Base-by-base conservation (phyloP, 2,113 vertebrate species). In the Charadrius vociferus region DNA sequence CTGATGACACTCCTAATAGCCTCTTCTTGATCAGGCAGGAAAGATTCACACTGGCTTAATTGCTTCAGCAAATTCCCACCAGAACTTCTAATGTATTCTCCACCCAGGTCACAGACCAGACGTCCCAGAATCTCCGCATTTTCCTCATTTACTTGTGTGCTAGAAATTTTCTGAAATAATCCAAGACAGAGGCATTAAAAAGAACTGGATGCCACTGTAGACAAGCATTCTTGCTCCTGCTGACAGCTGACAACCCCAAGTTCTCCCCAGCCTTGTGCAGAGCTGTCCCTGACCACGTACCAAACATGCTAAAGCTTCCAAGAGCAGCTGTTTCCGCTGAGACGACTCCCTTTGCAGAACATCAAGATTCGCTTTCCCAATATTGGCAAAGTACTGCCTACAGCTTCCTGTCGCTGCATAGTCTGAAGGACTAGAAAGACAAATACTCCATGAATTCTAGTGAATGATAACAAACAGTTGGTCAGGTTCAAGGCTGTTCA, bases 41-140 rank as follows among this genome's bases (percentile, higher is more conserved):
- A 87, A 41, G 96, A 91, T 1, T 53, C 86, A 86, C 98, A 98
- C 10, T 52, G 67, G 4, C 59, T 87, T 61, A 98, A 59, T 5
- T 14, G 67, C 62, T 79, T 83, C 36, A 98, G 91, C 41, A 98
- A 15, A 10, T 1, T 70, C 6, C 58, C 74, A 1, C 86, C 92
- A 18, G 97, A 98, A 3, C 6, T 55, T 47, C 71, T 61, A 39
- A 98, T 97, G 47, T 91, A 90, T 5, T 89, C 41, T 23, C 66
- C 81, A 4, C n/a, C 45, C 49, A 98, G 95, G 36, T 98, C 97
- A 72, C 98, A 98, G 23, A 93, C 20, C 73, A 98, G 79, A 29
- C 4, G n/a, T 4, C 98, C 98, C 85, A 98, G 93, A 9, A 95
- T 17, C 71, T 26, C 43, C 1, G 95, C 83, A 0, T 88, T 22